A percentile compares a stretch with the other conserved stretches of the same genome.
phyloP scores from a whole-genome alignment of 2,888 invertebrate species.

The Stenurella melanura region DNA sequence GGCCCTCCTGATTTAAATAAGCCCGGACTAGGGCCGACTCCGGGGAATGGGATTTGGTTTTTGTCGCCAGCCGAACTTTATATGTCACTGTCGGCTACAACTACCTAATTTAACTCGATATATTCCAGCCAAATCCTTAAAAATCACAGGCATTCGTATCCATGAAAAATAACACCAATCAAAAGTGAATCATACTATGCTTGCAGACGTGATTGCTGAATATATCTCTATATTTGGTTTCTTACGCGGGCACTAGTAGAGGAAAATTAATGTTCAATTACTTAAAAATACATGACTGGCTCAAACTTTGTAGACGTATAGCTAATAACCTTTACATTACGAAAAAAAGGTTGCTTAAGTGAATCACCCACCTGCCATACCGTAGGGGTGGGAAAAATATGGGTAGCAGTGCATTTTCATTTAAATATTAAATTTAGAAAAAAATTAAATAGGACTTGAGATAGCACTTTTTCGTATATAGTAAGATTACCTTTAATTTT shows the following conservation, averaged over 20 bases:
- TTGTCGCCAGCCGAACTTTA: constrained; percentile 72
- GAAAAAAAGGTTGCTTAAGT: no score
- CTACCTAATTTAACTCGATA: constrained; percentile 70
- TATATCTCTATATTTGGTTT: constrained; percentile 35
- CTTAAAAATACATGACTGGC: no score
- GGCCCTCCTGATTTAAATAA: constrained; percentile 73
- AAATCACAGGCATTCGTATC: constrained; percentile 61
- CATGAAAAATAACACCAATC: constrained; percentile 65
- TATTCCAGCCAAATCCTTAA: constrained; percentile 65
- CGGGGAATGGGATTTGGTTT: constrained; percentile 72
- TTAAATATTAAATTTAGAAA: no score
- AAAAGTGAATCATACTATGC: constrained; percentile 55
- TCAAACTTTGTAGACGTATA: background rate
- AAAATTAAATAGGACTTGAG: no score
- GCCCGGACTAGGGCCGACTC: constrained; percentile 70
- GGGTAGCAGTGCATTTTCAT: no score
- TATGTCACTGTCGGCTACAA: constrained; percentile 71
- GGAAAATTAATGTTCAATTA: no score
- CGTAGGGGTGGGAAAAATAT: no score
- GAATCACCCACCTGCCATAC: no score
- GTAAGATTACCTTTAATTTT: no score
- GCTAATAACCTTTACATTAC: no score
- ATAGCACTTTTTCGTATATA: no score
- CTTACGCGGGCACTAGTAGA: background rate
- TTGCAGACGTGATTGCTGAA: constrained; percentile 43